These are phyloP conservation scores for Sinocyclocheilus rhinocerous DNA, from an alignment of 2,113 vertebrate genomes.

Conservation along the genomic window DNA sequence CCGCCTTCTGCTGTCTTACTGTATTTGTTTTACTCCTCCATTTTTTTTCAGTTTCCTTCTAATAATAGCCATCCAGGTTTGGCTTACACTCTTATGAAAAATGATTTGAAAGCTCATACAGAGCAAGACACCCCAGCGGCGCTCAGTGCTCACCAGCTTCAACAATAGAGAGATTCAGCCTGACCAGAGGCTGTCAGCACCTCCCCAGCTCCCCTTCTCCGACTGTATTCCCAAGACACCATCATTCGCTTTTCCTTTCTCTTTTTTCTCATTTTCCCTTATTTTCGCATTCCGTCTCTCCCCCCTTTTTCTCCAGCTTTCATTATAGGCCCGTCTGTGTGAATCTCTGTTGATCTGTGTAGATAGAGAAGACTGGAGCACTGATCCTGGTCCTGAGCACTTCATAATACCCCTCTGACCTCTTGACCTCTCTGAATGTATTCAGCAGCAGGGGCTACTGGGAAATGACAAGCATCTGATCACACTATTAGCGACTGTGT, in stretches of 20 bases:
- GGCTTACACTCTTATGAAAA: conserved; percentile 44
- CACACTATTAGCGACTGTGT: not conserved
- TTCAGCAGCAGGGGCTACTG: conserved; percentile 37
- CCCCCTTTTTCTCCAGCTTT: conserved; percentile 45
- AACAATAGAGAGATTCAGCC: conserved; percentile 35
- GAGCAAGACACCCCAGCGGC: conserved; percentile 1
- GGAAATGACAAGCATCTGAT: conserved; percentile 18
- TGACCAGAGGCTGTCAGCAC: conserved; percentile 54
- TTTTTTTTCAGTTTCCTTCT: conserved; percentile 12
- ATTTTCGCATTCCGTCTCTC: not conserved
- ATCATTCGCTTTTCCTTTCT: conserved; percentile 21
- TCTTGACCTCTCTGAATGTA: conserved; percentile 56
- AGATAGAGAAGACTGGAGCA: conserved; percentile 21
- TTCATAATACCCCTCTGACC: conserved; percentile 50
- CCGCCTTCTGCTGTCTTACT: conserved; percentile 22
- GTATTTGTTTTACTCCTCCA: conserved; percentile 10
- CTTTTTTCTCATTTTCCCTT: conserved; percentile 30
- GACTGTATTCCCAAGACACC: conserved; percentile 24
- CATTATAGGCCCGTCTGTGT: conserved; percentile 40
- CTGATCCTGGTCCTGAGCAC: conserved; percentile 21
- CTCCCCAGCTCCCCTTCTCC: conserved; percentile 37
- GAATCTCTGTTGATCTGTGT: conserved; percentile 64
- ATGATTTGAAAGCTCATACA: conserved; percentile 42
- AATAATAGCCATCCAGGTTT: conserved; percentile 43
- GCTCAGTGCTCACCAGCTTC: not conserved